A percentile compares a stretch with the other conserved stretches of the same genome.
phyloP scores from a whole-genome alignment of 1,140 invertebrate genomes.

The Lepidurus apus region DNA sequence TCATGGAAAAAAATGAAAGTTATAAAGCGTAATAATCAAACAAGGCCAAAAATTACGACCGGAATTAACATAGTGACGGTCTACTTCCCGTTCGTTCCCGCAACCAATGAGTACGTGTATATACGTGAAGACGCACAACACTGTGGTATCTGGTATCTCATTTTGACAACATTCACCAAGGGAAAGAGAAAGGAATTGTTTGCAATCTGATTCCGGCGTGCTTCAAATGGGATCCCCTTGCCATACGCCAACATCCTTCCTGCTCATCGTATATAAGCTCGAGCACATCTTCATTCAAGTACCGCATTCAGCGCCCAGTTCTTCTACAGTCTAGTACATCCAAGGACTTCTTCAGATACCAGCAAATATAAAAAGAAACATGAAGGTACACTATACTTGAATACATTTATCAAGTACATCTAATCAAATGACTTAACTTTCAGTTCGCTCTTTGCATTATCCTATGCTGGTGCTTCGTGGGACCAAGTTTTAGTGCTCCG shows the following conservation, averaged over 20 bases:
- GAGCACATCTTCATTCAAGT: neutral
- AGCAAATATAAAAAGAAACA: neutral
- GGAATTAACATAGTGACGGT: constrained; percentile 21
- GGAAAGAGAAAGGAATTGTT: constrained; percentile 8
- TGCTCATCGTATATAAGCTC: constrained; percentile 19
- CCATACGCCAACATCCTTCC: neutral
- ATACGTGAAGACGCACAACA: neutral
- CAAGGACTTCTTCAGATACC: neutral
- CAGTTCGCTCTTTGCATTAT: neutral
- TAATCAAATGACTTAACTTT: neutral
- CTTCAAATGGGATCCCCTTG: neutral
- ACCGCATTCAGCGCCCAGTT: constrained; percentile 1
- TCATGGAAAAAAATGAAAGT: neutral
- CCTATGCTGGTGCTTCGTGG: neutral
- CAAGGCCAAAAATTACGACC: neutral
- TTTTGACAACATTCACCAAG: neutral
- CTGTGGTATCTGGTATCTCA: neutral
- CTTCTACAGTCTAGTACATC: neutral
- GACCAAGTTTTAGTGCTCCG: neutral
- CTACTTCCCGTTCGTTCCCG: neutral
- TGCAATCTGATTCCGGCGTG: neutral
- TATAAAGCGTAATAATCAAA: neutral
- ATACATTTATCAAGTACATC: neutral
- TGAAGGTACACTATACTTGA: neutral
- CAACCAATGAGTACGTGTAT: neutral